Conservation (phyloP, 2,797 vertebrate species). For the Rhabdophis nuchalis region DNA sequence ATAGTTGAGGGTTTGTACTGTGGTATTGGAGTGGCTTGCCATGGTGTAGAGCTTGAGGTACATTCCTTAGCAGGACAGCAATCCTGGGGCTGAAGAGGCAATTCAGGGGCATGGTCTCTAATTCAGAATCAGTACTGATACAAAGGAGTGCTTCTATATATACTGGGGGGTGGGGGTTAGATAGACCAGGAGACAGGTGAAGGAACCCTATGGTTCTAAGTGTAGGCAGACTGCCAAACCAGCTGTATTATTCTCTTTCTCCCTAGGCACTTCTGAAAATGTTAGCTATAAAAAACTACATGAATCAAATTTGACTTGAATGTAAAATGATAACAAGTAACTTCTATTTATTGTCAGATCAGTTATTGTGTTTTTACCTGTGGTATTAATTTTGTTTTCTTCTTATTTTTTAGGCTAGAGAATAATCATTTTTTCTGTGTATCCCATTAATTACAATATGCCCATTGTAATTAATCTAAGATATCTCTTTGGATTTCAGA, state of each 20-base stretch:
- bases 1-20: background rate
- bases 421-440: background rate
- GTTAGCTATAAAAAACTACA: background rate
- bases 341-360: background rate
- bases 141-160: background rate
- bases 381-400: background rate
- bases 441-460: background rate
- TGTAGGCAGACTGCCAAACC: background rate
- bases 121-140: background rate
- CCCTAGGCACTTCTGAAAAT: background rate
- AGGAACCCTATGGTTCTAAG: background rate
- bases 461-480: background rate
- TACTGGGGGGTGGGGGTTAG: background rate
- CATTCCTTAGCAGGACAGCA: background rate
- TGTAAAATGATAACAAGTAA: background rate
- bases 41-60: background rate
- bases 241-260: background rate
- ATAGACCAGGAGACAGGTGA: background rate
- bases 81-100: background rate
- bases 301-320: background rate
- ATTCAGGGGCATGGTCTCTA: background rate
- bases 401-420: background rate
- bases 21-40: background rate
- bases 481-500: background rate
- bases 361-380: background rate